Evolutionary conservation across 2,113 vertebrate genomes (phyloP).

Genomic region (Labrus mixtus): DNA sequence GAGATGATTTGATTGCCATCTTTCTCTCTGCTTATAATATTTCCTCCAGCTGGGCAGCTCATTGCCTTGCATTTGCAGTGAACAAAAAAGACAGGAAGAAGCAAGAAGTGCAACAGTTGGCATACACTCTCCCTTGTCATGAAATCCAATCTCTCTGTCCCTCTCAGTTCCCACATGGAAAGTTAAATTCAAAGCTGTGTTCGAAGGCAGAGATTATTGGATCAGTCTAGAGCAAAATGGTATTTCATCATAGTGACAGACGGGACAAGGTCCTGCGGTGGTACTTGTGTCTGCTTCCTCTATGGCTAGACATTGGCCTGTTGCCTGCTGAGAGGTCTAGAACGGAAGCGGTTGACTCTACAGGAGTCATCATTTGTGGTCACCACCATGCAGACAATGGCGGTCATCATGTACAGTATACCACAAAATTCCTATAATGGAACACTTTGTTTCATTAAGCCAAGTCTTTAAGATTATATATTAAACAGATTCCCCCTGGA

Average conservation of each 20-base stretch:
- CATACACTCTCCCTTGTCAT: not conserved
- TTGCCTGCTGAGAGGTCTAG: constrained; percentile 22
- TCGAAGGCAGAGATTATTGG: constrained; percentile 21
- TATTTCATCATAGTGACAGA: constrained; percentile 2
- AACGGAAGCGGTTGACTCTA: constrained; percentile 3
- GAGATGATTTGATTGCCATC: not conserved
- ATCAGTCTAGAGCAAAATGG: not conserved
- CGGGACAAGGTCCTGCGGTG: not conserved
- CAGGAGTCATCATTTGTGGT: constrained; percentile 15
- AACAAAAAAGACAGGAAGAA: not conserved
- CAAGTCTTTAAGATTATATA: constrained; percentile 31
- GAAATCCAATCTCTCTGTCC: constrained; percentile 14
- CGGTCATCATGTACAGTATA: not conserved
- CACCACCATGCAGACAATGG: constrained; percentile 27
- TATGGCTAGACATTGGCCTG: constrained; percentile 1
- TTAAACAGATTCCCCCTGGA: constrained; percentile 23
- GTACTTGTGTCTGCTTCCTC: constrained; percentile 21
- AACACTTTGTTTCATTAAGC: constrained; percentile 5
- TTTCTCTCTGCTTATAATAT: not conserved
- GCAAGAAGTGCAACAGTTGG: constrained; percentile 18
- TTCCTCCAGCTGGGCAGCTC: constrained; percentile 17
- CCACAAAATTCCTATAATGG: constrained; percentile 35
- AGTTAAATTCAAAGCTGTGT: constrained; percentile 18
- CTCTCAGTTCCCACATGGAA: not conserved
- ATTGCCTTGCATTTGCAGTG: not conserved